Percentiles rank a stretch among this genome's conserved stretches.
phyloP scores from a whole-genome alignment of 2,797 vertebrate genomes.

The Enteromius afrohamiltoni region DNA sequence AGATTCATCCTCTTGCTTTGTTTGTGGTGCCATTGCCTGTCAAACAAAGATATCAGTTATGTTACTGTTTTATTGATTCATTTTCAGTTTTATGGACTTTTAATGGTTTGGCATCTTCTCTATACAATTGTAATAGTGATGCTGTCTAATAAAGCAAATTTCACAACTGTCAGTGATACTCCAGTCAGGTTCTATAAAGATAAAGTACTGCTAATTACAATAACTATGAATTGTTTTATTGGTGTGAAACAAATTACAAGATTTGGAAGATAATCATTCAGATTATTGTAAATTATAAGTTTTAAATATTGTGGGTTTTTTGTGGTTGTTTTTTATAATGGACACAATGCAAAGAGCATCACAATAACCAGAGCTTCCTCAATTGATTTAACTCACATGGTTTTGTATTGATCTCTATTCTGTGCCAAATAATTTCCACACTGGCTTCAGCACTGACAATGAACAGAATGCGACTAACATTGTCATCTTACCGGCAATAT shows the following conservation, averaged over 20 bases:
- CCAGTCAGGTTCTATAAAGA: slow-evolving; percentile 12
- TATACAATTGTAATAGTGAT: neutral
- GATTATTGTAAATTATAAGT: neutral
- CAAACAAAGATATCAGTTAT: slow-evolving; percentile 25
- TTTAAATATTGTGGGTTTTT: neutral
- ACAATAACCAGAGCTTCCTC: slow-evolving; percentile 5
- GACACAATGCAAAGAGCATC: neutral
- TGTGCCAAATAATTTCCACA: slow-evolving; percentile 30
- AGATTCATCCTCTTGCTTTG: slow-evolving; percentile 71
- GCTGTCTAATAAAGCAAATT: neutral
- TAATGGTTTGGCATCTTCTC: neutral
- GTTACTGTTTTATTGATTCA: neutral
- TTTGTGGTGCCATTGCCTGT: slow-evolving; percentile 82
- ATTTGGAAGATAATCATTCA: neutral
- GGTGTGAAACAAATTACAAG: neutral
- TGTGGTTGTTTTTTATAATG: neutral
- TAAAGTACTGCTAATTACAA: neutral
- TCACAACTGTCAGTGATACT: neutral
- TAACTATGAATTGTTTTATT: slow-evolving; percentile 17
- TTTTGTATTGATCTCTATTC: slow-evolving; percentile 38
- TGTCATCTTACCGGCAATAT: neutral
- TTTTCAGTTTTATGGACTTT: slow-evolving; percentile 18
- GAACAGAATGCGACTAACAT: neutral
- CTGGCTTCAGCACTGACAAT: neutral
- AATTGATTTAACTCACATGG: slow-evolving; percentile 42